These are phyloP conservation scores for Sebastes alutus DNA, from an alignment of 2,797 vertebrate genomes.

Conservation along the genomic window DNA sequence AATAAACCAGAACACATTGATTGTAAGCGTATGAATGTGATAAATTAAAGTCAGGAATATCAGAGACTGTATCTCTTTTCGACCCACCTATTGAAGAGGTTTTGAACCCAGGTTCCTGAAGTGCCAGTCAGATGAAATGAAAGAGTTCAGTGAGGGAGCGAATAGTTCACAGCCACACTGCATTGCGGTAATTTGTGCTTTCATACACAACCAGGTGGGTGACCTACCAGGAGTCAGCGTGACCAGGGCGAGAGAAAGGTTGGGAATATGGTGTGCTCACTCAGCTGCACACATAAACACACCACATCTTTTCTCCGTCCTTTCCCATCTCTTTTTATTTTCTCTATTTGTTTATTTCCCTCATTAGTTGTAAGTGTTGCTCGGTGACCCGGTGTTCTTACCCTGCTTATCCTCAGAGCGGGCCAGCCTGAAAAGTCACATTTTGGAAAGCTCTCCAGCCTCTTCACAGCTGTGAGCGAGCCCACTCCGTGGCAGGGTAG, in stretches of 20 bases:
- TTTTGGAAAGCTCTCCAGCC: conserved; percentile 44
- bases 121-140: not conserved
- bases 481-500: conserved; percentile 18
- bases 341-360: conserved; percentile 15
- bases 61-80: not conserved
- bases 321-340: conserved; percentile 8
- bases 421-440: conserved; percentile 21
- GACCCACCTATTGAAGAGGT: not conserved
- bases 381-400: conserved; percentile 12
- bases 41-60: not conserved
- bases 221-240: conserved; percentile 17
- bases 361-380: conserved; percentile 49
- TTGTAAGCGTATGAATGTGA: not conserved
- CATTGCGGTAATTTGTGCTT: not conserved
- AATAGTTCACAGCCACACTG: not conserved
- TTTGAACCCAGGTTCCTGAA: not conserved
- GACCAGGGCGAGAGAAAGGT: not conserved
- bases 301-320: not conserved
- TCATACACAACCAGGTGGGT: conserved; percentile 20
- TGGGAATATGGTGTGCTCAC: not conserved
- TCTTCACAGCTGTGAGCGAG: conserved; percentile 29
- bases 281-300: not conserved
- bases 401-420: not conserved
- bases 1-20: not conserved
- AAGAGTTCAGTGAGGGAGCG: not conserved